Percentiles rank a stretch among this genome's conserved stretches.
These are phyloP conservation scores for Physeter macrocephalus DNA, from an alignment of 2,113 vertebrate genomes.

Conservation along the genomic window DNA sequence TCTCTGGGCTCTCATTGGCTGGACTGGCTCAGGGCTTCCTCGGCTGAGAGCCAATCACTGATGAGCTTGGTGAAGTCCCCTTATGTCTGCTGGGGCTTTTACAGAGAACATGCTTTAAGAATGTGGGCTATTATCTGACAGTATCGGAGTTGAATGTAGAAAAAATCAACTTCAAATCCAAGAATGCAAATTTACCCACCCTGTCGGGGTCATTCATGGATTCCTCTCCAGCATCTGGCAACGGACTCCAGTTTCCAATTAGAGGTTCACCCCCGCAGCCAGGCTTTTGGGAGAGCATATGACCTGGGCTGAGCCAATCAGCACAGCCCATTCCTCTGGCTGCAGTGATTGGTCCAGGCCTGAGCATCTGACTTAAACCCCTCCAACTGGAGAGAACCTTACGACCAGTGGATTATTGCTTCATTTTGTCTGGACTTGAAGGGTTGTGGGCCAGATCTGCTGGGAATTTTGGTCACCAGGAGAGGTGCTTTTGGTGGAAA, in stretches of 20 bases:
- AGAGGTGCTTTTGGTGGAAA: neutral
- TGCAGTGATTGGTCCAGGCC: neutral
- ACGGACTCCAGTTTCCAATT: neutral
- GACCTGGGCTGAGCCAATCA: neutral
- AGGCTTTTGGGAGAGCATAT: neutral
- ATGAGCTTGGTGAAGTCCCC: neutral
- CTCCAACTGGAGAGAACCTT: neutral
- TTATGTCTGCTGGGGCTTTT: neutral
- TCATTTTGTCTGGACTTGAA: too few relatives aligned
- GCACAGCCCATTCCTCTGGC: neutral
- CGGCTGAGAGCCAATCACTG: neutral
- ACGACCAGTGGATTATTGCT: neutral
- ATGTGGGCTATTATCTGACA: neutral
- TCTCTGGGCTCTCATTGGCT: neutral
- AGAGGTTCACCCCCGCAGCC: neutral
- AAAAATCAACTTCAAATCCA: neutral
- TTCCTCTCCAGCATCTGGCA: neutral
- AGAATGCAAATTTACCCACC: neutral
- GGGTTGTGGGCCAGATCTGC: neutral
- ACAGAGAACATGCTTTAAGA: neutral
- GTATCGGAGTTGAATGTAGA: neutral
- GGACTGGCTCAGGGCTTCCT: neutral
- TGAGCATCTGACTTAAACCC: neutral
- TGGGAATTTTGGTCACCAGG: neutral
- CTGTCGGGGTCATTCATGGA: neutral